Conservation (phyloP, 2,113 vertebrate species). For the Syngnathus floridae region DNA sequence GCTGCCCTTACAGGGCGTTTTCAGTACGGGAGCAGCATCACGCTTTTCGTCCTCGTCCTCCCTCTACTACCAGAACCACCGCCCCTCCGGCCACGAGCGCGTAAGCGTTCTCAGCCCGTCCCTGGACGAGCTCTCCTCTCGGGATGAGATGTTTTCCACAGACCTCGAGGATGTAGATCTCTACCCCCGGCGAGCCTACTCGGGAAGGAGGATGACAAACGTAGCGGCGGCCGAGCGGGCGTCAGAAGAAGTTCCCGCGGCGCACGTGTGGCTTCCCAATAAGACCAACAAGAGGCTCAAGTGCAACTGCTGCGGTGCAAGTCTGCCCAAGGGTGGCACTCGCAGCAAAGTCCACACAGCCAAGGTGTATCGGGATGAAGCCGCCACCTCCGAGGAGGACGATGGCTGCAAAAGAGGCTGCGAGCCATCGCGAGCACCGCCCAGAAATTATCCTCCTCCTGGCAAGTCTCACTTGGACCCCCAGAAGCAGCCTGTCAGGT, state of each 20-base stretch:
- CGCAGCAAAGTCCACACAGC: constrained; percentile 35
- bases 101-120: constrained; percentile 72
- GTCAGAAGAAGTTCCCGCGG: not conserved
- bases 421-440: constrained; percentile 34
- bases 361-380: constrained; percentile 37
- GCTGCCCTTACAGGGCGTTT: constrained; percentile 52
- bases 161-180: constrained; percentile 68
- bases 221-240: not conserved
- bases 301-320: constrained; percentile 67
- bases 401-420: constrained; percentile 23
- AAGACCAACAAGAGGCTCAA: constrained; percentile 34
- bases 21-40: constrained; percentile 25
- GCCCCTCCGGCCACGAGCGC: constrained; percentile 60
- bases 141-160: constrained; percentile 73
- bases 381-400: constrained; percentile 60
- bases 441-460: constrained; percentile 42
- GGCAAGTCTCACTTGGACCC: constrained; percentile 40
- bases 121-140: constrained; percentile 71
- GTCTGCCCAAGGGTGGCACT: constrained; percentile 25
- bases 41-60: constrained; percentile 39
- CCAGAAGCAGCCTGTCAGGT: constrained; percentile 27
- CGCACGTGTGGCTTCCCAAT: constrained; percentile 30
- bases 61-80: constrained; percentile 67
- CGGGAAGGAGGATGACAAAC: constrained; percentile 21
- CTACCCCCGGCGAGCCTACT: constrained; percentile 51